Conservation (phyloP, 2,888 invertebrate species). For the Mechanitis mazaeus region DNA sequence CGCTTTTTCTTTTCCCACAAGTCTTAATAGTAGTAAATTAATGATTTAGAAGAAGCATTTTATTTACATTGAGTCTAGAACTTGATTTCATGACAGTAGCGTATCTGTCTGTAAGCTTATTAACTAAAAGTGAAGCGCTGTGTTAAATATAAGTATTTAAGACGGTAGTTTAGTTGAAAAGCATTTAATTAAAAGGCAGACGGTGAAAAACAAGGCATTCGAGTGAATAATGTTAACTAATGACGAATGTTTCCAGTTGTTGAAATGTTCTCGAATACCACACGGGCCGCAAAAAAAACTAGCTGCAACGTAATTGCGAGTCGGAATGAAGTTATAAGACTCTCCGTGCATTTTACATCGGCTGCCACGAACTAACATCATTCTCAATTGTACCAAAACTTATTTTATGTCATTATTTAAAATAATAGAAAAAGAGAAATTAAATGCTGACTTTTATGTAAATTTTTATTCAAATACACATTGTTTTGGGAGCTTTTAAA, state of each 20-base stretch:
- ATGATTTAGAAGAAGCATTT: no score
- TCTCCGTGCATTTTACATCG: constrained; percentile 29
- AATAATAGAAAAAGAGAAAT: neutral
- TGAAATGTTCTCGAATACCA: constrained; percentile 50
- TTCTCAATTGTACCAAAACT: constrained; percentile 15
- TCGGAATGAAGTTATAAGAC: constrained; percentile 57
- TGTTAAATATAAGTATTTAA: constrained; percentile 31
- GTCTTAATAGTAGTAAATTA: no score
- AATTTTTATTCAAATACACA: neutral
- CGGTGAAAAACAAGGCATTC: constrained; percentile 55
- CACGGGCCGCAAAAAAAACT: constrained; percentile 40
- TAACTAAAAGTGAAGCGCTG: constrained; percentile 25
- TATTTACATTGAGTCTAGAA: no score
- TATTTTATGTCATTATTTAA: constrained; percentile 6
- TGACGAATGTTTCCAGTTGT: constrained; percentile 61
- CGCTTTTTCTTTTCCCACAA: no score
- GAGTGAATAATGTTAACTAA: constrained; percentile 62
- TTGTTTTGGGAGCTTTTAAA: neutral
- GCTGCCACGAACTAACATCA: constrained; percentile 19
- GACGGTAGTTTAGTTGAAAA: constrained; percentile 32
- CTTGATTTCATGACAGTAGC: no score
- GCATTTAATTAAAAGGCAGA: constrained; percentile 56
- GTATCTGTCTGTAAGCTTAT: no score
- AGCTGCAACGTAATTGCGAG: constrained; percentile 58
- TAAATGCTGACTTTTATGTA: neutral